Evolutionary conservation across 1,140 invertebrate species (phyloP), one percentile per base, ranked within the genome.

Genomic region (Aradophagus sp.): DNA sequence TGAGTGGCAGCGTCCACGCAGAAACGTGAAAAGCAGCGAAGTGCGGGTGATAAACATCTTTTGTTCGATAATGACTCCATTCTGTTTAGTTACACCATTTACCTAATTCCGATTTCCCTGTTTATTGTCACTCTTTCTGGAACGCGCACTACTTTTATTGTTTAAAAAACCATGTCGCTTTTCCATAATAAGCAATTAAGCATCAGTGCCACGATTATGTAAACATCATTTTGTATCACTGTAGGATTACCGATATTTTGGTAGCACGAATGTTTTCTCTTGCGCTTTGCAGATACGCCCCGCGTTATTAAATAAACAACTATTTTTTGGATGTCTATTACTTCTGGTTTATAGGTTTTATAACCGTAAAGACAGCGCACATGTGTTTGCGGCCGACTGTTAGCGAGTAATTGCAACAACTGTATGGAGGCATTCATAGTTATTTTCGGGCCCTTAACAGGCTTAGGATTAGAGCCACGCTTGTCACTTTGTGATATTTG

Each of bases 401-500:
- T 62, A 42, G 19, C 41, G 31, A 55, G 16, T 56, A 44, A 20
- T 23, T 17, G 41, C 34, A 35, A 38, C 19, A 19, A 36, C 34
- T 68, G 48, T 47, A 47, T 34, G 48, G 10, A 10, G 20, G 32
- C 19, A 59, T 68, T 61, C 65, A 53, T 68, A 48, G 65, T 47
- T 68, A 68, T 68, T 68, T 68, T 55, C 34, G 55, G 48, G 23
- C 42, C 29, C 23, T 68, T 68, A 61, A 61, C 55, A 55, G 48
- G 41, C 55, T 55, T 48, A 48, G 35, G 31, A 41, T 48, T 48
- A 41, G 55, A 68, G 42, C 34, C 10, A 19, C 42, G 19, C n/a
- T 59, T 61, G 55, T 68, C 65, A 68, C 55, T 59, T 48, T 44
- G 55, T 55, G 55, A 68, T 68, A 59, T 68, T 68, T 61, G 65